A percentile compares a stretch with the other conserved stretches of the same genome.
phyloP scores from a whole-genome alignment of 2,888 invertebrate genomes.

The Cryptophagus acutangulus region DNA sequence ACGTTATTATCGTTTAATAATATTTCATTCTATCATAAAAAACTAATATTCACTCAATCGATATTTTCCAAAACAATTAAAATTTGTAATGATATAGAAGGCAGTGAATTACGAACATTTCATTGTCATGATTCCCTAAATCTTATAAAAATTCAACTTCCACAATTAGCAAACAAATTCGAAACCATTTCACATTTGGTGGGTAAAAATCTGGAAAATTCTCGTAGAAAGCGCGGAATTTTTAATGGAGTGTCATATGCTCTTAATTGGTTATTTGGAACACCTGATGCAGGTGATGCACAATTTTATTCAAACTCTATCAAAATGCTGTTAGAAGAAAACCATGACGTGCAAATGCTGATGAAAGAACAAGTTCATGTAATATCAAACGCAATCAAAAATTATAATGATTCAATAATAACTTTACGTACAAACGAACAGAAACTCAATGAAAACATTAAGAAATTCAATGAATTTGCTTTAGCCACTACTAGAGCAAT shows the following conservation, averaged over 20 bases:
- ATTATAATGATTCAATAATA: conserved; percentile 20
- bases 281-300: conserved; percentile 3
- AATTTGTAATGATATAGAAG: no score
- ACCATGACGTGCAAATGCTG: conserved; percentile 16
- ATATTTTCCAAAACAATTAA: no score
- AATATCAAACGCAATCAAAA: conserved; percentile 18
- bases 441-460: conserved; percentile 8
- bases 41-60: no score
- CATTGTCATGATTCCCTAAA: no score
- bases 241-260: background rate
- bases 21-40: no score
- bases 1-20: no score
- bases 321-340: conserved; percentile 10
- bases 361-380: conserved; percentile 22
- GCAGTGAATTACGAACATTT: no score
- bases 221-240: background rate
- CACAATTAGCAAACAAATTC: no score
- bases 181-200: no score
- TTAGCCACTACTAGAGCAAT: background rate
- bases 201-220: no score
- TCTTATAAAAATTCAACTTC: no score
- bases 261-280: conserved; percentile 1
- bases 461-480: conserved; percentile 2
- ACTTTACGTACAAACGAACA: conserved; percentile 16
- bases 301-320: conserved; percentile 17